Evolutionary conservation across 2,797 vertebrate species (phyloP), one percentile per base, ranked within the genome.

Genomic region (Eidolon dupreanum): DNA sequence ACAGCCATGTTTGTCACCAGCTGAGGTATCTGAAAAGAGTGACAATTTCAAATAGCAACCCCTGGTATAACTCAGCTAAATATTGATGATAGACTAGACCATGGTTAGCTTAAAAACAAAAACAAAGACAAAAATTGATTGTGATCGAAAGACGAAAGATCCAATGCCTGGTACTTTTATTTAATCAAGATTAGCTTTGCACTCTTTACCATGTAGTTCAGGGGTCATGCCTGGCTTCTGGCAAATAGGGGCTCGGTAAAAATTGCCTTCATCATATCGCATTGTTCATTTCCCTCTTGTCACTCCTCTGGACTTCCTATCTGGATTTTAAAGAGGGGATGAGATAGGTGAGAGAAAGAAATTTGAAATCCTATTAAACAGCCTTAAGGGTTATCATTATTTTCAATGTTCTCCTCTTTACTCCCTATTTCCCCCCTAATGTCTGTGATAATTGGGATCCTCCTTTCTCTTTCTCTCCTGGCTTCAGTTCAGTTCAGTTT

Each of bases 21-120:
- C 20, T 57, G 71, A 95, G 66, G 31, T 12, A 53, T 88, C 71
- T 71, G 46, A 94, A 73, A 94, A 93, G 43, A 79, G 43, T 91
- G 86, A 77, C 73, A n/a, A 16, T 78, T 78, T 90, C 68, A 51
- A 70, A 93, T 26, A 68, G n/a, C 38, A 22, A 85, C 36, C 9
- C 66, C 59, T 74, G n/a, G 43, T 61, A 15, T 31, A 89, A 68
- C 15, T 68, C 57, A 73, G 43, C 59, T 87, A 92, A 93, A 78
- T 49, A 82, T 36, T 85, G 51, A 88, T 71, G 66, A 68, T 38
- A 88, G 68, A 59, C 7, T 11, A 74, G 57, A 74, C 43, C 16
- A 43, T 38, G 8, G 24, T 19, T 61, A 10, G 6, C 59, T 59
- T 36, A n/a, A 70, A 38, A 68, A 49, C 49, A 49, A 49, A 81